Base-by-base conservation (phyloP, 2,888 invertebrate genomes). In the Macropis europaea region DNA sequence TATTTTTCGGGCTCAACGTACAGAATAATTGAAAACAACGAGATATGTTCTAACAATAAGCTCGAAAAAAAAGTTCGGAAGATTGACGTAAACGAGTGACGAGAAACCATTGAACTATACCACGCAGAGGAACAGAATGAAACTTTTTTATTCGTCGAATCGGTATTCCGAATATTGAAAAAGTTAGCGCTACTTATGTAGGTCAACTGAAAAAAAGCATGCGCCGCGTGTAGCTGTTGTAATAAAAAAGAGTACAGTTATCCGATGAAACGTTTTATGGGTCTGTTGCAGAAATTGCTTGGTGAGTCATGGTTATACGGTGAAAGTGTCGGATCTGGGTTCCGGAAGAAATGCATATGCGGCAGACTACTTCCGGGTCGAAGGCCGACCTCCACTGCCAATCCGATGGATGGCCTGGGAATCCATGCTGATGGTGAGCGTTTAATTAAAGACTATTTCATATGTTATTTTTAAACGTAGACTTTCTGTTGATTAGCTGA, bases 361-460 rank as follows among this genome's bases (percentile, higher is more conserved):
- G 50, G 92, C 93, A 61, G 97, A 97, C 90, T 97, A 97, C 90
- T 96, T 94, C 91, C 93, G 94, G 86, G 91, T 95, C 79, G 95
- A 95, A 84, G 95, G 94, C 64, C 91, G 93, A 74, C 92, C 93
- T 64, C 92, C 93, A 24, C 91, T 97, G 82, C 96, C 97, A 17
- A 93, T 97, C 81, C 92, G 97, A 83, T 96, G 96, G 96, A 96
- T 96, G 96, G 94, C 96, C 19, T 96, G 96, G 95, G 96, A 96
- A 89, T 95, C 95, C 87, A 93, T 96, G 76, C 90, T 96, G 71
- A 87, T 94, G 92, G 95, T 95, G 90, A 92, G 92, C 90, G 13
- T 15, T 45, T 53, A 52, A 64, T 52, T 24, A 43, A 71, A n/a
- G n/a, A n/a, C n/a, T n/a, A n/a, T n/a, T n/a, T n/a, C n/a, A n/a